A percentile compares a stretch with the other conserved stretches of the same genome.
Evolutionary conservation across 2,888 invertebrate species (phyloP).

Genomic region (Dynastes maya): DNA sequence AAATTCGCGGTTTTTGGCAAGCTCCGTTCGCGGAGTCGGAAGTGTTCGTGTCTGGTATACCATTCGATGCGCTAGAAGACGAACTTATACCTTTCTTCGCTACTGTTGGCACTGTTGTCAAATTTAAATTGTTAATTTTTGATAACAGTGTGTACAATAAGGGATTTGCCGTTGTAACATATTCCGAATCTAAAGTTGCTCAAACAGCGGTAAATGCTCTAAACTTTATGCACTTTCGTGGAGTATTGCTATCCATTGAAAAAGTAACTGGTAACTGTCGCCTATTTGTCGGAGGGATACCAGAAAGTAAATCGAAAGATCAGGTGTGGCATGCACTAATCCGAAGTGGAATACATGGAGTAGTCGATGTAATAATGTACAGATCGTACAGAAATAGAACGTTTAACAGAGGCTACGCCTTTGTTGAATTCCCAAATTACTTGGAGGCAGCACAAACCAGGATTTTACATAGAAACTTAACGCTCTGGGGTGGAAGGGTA

Average conservation of each 20-base stretch:
- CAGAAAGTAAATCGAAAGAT: constrained; percentile 73
- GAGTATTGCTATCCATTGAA: constrained; percentile 80
- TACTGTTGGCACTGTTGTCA: constrained; percentile 79
- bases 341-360: constrained; percentile 70
- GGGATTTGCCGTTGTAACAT: constrained; percentile 86
- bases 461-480: constrained; percentile 76
- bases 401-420: constrained; percentile 86
- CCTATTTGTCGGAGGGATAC: constrained; percentile 60
- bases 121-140: constrained; percentile 88
- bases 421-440: constrained; percentile 87
- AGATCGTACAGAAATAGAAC: constrained; percentile 74
- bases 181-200: constrained; percentile 75
- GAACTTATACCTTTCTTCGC: constrained; percentile 83
- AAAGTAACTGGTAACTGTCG: constrained; percentile 89
- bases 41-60: constrained; percentile 85
- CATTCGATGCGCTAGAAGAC: constrained; percentile 84
- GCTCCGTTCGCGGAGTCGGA: constrained; percentile 79
- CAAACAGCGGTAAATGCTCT: constrained; percentile 77
- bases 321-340: constrained; percentile 78
- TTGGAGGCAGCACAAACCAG: constrained; percentile 83
- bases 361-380: constrained; percentile 81
- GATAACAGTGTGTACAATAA: constrained; percentile 81
- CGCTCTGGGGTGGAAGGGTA: constrained; percentile 75
- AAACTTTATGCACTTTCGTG: constrained; percentile 79
- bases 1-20: background rate